Percentiles rank a stretch among this genome's conserved stretches.
These are phyloP conservation scores for Myotis brandtii DNA, from an alignment of 2,113 vertebrate species.

Conservation along the genomic window DNA sequence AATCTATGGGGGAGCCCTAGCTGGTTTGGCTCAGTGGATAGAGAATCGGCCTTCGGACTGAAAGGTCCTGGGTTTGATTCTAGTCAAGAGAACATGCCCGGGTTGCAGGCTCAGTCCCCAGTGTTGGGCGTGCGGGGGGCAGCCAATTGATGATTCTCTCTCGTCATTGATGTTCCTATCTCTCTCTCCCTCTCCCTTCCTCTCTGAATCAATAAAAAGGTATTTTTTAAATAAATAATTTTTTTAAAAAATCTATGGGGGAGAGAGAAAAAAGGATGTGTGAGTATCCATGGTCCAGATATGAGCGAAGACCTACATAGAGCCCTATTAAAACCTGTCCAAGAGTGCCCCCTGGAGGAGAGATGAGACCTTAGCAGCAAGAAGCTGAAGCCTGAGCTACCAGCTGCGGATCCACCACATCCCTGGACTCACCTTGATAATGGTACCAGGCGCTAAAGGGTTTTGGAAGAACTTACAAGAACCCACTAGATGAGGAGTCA, in stretches of 20 bases:
- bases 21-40: too few relatives aligned
- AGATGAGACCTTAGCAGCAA: background rate
- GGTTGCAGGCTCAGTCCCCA: too few relatives aligned
- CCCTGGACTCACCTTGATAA: background rate
- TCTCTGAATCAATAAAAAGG: too few relatives aligned
- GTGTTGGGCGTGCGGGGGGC: too few relatives aligned
- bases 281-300: background rate
- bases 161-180: too few relatives aligned
- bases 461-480: background rate
- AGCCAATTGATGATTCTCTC: too few relatives aligned
- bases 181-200: too few relatives aligned
- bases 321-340: background rate
- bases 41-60: too few relatives aligned
- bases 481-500: background rate
- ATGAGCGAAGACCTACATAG: rapidly evolving
- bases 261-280: background rate
- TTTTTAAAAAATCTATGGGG: background rate
- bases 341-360: conserved; percentile 46
- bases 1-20: background rate
- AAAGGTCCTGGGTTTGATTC: too few relatives aligned
- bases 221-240: too few relatives aligned
- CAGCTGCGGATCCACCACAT: background rate
- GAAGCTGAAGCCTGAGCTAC: background rate
- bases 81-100: too few relatives aligned
- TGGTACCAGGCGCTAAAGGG: rapidly evolving